Conservation (phyloP, 1,140 invertebrate genomes). For the Nautilus pompilius region DNA sequence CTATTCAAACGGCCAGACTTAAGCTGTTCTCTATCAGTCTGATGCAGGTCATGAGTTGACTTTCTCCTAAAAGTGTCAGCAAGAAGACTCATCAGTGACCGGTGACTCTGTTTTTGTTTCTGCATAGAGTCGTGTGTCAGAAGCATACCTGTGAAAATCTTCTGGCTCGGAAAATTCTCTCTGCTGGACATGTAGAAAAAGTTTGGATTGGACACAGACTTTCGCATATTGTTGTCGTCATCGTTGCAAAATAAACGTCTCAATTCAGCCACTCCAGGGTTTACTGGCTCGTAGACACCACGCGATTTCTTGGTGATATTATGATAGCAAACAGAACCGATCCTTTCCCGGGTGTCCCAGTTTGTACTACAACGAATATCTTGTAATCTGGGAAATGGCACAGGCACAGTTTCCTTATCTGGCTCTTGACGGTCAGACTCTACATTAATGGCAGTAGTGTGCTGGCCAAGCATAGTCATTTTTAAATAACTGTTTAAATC, state of each 20-base stretch:
- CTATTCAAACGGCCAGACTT: too few relatives aligned
- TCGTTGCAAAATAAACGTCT: conserved; percentile 27
- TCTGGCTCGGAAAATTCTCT: conserved; percentile 17
- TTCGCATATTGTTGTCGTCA: conserved; percentile 23
- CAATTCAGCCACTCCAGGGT: conserved; percentile 26
- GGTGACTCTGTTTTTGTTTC: neutral
- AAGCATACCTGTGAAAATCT: neutral
- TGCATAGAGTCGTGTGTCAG: neutral
- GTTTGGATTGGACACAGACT: conserved; percentile 48
- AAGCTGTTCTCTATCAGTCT: too few relatives aligned
- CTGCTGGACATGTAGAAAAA: conserved; percentile 39
- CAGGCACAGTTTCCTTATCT: conserved; percentile 18
- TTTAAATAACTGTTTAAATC: conserved; percentile 38
- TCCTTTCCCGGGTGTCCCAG: conserved; percentile 7
- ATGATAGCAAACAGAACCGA: conserved; percentile 33
- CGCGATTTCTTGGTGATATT: conserved; percentile 20
- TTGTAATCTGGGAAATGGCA: conserved; percentile 37
- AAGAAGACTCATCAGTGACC: neutral
- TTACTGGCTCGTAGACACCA: conserved; percentile 21
- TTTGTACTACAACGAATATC: conserved; percentile 24
- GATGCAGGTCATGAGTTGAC: neutral
- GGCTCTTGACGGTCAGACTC: conserved; percentile 3
- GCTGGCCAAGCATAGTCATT: conserved; percentile 9
- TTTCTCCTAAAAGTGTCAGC: neutral
- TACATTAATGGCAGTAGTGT: conserved; percentile 16